Percentiles rank a stretch among this genome's conserved stretches.
phyloP scores from a whole-genome alignment of 2,797 vertebrate genomes.

The Echeneis naucrates region DNA sequence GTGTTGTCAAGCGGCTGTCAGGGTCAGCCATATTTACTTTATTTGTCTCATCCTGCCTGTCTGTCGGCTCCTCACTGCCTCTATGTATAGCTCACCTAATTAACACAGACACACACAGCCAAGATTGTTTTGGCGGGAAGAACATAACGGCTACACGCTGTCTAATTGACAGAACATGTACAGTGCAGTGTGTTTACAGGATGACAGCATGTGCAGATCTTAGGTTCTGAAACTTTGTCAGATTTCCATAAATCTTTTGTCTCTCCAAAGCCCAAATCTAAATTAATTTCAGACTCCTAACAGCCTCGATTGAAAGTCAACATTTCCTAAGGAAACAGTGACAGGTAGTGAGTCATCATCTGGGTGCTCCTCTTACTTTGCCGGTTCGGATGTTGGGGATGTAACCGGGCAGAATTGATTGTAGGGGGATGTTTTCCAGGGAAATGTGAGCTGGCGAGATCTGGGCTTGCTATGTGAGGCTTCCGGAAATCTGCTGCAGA shows the following conservation, averaged over 20 bases:
- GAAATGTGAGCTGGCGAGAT: slow-evolving; percentile 29
- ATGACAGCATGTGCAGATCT: neutral
- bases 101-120: slow-evolving; percentile 59
- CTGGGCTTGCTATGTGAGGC: slow-evolving; percentile 13
- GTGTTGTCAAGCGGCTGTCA: slow-evolving; percentile 54
- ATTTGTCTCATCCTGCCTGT: slow-evolving; percentile 63
- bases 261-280: no score
- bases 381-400: slow-evolving; percentile 15
- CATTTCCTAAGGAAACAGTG: neutral
- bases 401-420: slow-evolving; percentile 19
- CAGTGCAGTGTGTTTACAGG: neutral
- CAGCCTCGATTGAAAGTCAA: neutral
- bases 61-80: slow-evolving; percentile 44
- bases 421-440: slow-evolving; percentile 17
- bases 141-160: slow-evolving; percentile 33
- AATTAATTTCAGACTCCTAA: neutral
- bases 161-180: slow-evolving; percentile 1
- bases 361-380: neutral
- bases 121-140: slow-evolving; percentile 52
- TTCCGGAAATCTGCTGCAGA: slow-evolving; percentile 8
- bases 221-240: neutral
- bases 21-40: slow-evolving; percentile 38
- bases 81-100: slow-evolving; percentile 67
- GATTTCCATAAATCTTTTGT: neutral
- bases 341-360: slow-evolving; percentile 4